These are phyloP conservation scores for Lichenostomus cassidix DNA, from an alignment of 2,113 vertebrate genomes.

Conservation along the genomic window DNA sequence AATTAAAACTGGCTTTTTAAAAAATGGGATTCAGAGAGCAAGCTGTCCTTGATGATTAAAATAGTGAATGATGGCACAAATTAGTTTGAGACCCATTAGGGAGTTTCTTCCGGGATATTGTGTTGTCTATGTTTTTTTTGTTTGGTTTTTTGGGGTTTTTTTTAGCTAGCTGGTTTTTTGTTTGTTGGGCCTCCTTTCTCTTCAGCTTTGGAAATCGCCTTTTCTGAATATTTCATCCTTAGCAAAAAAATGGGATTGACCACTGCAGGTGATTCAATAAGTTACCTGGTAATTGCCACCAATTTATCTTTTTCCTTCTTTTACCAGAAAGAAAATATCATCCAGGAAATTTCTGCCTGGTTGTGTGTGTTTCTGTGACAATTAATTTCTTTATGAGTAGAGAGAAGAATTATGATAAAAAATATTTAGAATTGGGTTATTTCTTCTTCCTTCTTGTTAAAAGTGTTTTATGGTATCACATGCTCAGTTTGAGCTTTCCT, in stretches of 20 bases:
- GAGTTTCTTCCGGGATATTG: background rate
- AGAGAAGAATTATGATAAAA: background rate
- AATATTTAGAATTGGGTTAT: background rate
- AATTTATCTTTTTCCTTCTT: background rate
- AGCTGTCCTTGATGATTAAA: constrained; percentile 37
- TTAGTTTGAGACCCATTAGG: constrained; percentile 13
- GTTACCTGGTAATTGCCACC: background rate
- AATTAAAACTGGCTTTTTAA: constrained; percentile 24
- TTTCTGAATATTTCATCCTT: background rate
- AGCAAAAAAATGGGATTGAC: background rate
- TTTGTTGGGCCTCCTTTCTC: background rate
- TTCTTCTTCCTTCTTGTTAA: background rate
- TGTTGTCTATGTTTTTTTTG: background rate
- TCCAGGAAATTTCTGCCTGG: background rate
- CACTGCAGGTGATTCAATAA: background rate
- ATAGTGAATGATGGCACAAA: background rate
- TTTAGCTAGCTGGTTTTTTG: background rate
- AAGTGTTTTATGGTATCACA: background rate
- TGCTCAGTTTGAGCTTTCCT: background rate
- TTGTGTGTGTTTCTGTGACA: background rate
- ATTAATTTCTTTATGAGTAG: background rate
- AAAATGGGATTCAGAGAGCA: constrained; percentile 5
- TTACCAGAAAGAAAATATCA: background rate
- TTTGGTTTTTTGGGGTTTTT: background rate
- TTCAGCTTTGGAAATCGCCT: background rate